Percentiles rank a stretch among this genome's conserved stretches.
Evolutionary conservation across 2,113 vertebrate species (phyloP).

Genomic region (Orcinus orca): DNA sequence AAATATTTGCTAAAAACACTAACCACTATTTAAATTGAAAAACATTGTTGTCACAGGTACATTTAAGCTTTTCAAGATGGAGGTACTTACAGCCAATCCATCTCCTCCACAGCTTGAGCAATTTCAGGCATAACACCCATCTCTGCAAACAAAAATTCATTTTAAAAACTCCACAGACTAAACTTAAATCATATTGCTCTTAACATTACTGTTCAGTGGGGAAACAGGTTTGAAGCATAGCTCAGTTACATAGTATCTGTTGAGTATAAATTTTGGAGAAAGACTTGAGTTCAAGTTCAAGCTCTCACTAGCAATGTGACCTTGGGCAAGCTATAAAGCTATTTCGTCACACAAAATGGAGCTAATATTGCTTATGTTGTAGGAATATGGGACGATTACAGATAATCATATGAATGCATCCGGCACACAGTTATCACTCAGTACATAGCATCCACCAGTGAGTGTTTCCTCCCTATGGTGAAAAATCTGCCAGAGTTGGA

Average conservation of each 20-base stretch:
- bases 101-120: constrained; percentile 97
- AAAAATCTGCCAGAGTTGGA: background rate
- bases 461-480: background rate
- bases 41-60: background rate
- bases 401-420: background rate
- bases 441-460: background rate
- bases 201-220: background rate
- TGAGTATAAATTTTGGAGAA: background rate
- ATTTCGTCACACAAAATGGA: background rate
- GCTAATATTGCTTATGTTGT: accelerated
- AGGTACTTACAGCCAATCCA: constrained; percentile 98
- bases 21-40: background rate
- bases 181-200: background rate
- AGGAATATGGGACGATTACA: background rate
- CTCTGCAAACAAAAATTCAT: constrained; percentile 83
- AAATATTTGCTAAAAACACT: background rate
- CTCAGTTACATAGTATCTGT: background rate
- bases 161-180: background rate
- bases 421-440: background rate
- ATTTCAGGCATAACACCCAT: constrained; percentile 99
- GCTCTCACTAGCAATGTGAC: background rate
- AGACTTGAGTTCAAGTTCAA: background rate
- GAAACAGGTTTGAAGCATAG: background rate
- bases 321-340: background rate
- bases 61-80: background rate